These are phyloP conservation scores for Melanotaenia boesemani DNA, from an alignment of 2,797 vertebrate species.

Conservation along the genomic window DNA sequence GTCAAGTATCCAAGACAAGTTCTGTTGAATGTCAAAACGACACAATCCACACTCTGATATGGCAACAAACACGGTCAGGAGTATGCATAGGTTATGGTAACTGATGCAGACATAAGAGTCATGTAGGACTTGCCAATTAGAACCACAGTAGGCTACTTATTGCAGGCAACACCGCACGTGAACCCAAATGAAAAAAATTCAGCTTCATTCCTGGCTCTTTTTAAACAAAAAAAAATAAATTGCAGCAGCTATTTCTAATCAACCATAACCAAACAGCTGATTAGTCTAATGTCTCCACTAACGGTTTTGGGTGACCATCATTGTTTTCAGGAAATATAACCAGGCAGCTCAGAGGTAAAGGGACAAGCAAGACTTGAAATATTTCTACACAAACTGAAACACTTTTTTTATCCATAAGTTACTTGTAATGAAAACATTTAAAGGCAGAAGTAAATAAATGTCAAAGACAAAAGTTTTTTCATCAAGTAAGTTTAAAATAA, in stretches of 20 bases:
- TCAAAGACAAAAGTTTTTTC: no score
- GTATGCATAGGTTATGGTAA: slow-evolving; percentile 44
- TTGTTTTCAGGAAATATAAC: not conserved
- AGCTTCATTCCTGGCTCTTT: not conserved
- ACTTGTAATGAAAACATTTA: no score
- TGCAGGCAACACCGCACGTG: slow-evolving; percentile 41
- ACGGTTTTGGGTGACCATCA: not conserved
- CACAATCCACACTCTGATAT: slow-evolving; percentile 63
- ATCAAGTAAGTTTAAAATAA: no score
- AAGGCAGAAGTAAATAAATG: no score
- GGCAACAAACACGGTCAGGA: slow-evolving; percentile 72
- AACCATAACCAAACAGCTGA: not conserved
- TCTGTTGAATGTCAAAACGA: slow-evolving; percentile 78
- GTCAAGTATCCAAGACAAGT: slow-evolving; percentile 39
- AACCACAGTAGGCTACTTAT: slow-evolving; percentile 46
- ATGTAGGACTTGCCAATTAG: slow-evolving; percentile 18
- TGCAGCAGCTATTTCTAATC: not conserved
- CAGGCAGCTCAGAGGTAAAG: slow-evolving; percentile 18
- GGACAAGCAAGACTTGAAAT: not conserved
- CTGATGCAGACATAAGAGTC: slow-evolving; percentile 28
- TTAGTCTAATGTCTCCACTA: not conserved
- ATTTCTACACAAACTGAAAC: not conserved
- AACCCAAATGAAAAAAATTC: not conserved
- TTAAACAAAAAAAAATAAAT: not conserved
- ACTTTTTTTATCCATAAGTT: no score